phyloP scores from a whole-genome alignment of 2,888 invertebrate genomes.

The Germaria angustata region DNA sequence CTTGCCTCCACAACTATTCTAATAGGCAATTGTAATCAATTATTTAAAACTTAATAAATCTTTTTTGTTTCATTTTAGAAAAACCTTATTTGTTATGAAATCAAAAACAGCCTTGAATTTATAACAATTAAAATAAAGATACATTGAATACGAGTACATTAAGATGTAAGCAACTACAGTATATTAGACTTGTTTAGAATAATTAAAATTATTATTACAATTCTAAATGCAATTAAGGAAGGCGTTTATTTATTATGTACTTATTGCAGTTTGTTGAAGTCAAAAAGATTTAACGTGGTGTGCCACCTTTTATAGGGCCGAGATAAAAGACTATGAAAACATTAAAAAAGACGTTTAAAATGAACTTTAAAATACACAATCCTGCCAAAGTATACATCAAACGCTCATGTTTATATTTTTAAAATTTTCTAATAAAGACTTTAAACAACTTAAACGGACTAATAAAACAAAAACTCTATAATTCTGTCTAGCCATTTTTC shows the following conservation, averaged over 20 bases:
- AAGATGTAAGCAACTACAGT: not conserved
- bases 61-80: constrained; percentile 16
- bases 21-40: constrained; percentile 34
- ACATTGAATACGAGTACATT: not conserved
- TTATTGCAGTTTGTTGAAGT: not conserved
- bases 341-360: too few species aligned
- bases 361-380: too few species aligned
- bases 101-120: constrained; percentile 38
- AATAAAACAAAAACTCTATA: too few species aligned
- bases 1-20: not conserved
- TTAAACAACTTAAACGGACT: too few species aligned
- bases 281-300: too few species aligned
- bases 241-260: not conserved
- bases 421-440: too few species aligned
- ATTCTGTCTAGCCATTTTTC: too few species aligned
- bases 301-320: too few species aligned
- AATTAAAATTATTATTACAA: not conserved
- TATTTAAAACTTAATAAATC: constrained; percentile 13
- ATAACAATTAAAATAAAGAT: constrained; percentile 42
- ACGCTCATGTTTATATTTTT: too few species aligned
- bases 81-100: constrained; percentile 30
- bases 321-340: too few species aligned
- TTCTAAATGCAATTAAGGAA: constrained; percentile 20
- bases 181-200: constrained; percentile 33
- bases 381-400: too few species aligned